phyloP scores from a whole-genome alignment of 35 echinoderm and acorn worm genomes.

The Apostichopus japonicus region DNA sequence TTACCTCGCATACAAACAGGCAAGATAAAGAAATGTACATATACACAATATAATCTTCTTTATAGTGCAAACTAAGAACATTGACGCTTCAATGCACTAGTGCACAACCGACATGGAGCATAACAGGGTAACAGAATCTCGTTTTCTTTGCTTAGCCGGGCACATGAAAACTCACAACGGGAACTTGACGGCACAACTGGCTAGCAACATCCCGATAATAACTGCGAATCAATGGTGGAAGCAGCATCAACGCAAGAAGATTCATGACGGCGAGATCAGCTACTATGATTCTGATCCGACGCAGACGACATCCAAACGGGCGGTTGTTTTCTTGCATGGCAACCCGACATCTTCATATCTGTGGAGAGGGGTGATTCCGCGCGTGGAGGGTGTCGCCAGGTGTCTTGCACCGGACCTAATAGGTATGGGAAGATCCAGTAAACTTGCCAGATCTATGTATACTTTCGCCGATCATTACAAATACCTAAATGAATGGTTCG shows the following conservation, averaged over 20 bases:
- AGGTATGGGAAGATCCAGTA: constrained; percentile 57
- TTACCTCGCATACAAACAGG: too few relatives aligned
- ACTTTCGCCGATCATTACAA: constrained; percentile 57
- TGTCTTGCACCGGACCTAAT: constrained; percentile 66
- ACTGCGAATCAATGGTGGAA: constrained; percentile 45
- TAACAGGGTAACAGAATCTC: background rate
- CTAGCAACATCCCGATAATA: background rate
- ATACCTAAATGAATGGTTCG: constrained; percentile 55
- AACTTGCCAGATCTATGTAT: constrained; percentile 39
- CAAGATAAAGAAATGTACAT: background rate
- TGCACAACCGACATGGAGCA: background rate
- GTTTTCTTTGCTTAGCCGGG: background rate
- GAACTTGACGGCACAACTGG: background rate
- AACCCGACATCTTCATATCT: constrained; percentile 69
- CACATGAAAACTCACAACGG: background rate
- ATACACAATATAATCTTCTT: background rate
- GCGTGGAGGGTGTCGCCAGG: constrained; percentile 48
- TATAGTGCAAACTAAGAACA: too few relatives aligned
- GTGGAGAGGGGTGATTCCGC: constrained; percentile 58
- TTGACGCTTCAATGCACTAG: too few relatives aligned
- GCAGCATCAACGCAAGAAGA: background rate
- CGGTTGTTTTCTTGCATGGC: constrained; percentile 61
- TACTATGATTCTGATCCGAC: constrained; percentile 60
- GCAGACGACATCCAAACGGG: background rate
- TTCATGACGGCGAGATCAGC: constrained; percentile 43